A percentile compares a stretch with the other conserved stretches of the same genome.
phyloP scores from a whole-genome alignment of 2,797 vertebrate genomes.

The Sebastes minor region DNA sequence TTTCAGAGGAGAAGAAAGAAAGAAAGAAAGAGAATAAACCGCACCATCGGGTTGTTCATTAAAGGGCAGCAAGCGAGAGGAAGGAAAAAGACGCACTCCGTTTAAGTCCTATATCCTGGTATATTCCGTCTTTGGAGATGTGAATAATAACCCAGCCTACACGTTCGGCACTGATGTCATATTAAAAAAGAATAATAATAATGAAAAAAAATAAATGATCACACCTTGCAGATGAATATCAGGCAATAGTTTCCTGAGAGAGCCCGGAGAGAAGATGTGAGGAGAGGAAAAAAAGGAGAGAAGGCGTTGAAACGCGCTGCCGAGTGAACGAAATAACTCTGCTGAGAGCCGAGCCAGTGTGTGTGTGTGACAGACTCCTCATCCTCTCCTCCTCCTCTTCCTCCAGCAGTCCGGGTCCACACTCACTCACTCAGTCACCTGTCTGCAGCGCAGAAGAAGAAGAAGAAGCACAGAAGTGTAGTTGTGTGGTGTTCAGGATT shows the following conservation, averaged over 20 bases:
- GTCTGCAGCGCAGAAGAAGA: neutral
- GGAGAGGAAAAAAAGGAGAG: neutral
- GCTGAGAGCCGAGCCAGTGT: constrained; percentile 22
- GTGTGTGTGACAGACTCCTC: constrained; percentile 29
- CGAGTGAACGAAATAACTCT: constrained; percentile 20
- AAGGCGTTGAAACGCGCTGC: neutral
- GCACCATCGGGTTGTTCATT: neutral
- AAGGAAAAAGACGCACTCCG: neutral
- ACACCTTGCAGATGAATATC: neutral
- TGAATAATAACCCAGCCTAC: constrained; percentile 37
- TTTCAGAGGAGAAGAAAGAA: neutral
- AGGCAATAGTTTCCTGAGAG: neutral
- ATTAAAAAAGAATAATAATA: neutral
- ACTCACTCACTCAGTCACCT: neutral
- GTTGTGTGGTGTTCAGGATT: neutral
- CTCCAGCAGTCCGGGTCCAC: neutral
- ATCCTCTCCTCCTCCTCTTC: neutral
- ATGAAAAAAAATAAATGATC: neutral
- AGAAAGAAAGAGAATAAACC: neutral
- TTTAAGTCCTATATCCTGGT: constrained; percentile 16
- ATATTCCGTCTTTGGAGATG: constrained; percentile 50
- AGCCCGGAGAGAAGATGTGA: neutral
- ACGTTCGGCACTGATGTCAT: constrained; percentile 53
- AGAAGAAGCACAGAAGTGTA: neutral
- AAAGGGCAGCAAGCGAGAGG: neutral